A percentile compares a stretch with the other conserved stretches of the same genome.
Conservation (phyloP, 2,888 invertebrate species). For the Strigamia crassipes region DNA sequence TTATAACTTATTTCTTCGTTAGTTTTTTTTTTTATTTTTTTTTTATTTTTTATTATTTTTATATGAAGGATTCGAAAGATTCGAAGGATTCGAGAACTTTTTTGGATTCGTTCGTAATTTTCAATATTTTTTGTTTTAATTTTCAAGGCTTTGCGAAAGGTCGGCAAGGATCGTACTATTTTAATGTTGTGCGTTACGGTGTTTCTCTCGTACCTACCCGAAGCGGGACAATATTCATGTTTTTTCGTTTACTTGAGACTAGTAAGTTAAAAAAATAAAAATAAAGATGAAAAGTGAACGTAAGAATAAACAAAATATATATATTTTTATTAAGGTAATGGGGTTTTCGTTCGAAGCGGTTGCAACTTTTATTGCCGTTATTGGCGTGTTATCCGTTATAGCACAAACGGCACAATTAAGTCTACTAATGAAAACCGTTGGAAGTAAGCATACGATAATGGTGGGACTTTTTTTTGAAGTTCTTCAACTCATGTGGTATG, state of each 20-base stretch:
- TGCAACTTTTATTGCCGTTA: slow-evolving; percentile 95
- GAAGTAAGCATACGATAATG: slow-evolving; percentile 96
- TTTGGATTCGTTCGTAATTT: too few relatives aligned
- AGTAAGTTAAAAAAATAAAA: slow-evolving; percentile 61
- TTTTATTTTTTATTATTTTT: too few relatives aligned
- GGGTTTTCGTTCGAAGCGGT: slow-evolving; percentile 94
- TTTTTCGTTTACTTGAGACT: slow-evolving; percentile 98
- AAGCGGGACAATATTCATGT: slow-evolving; percentile 97
- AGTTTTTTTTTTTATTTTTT: too few relatives aligned
- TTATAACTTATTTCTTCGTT: too few relatives aligned
- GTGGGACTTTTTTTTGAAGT: slow-evolving; percentile 94
- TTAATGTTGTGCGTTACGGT: slow-evolving; percentile 96
- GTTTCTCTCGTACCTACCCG: slow-evolving; percentile 95
- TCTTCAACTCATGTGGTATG: slow-evolving; percentile 96
- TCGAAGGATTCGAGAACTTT: too few relatives aligned
- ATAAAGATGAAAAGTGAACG: too few relatives aligned
- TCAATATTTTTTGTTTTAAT: slow-evolving; percentile 39
- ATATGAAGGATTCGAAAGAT: too few relatives aligned
- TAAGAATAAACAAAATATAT: neutral
- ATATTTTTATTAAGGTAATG: slow-evolving; percentile 70
- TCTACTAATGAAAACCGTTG: slow-evolving; percentile 80
- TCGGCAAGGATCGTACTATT: slow-evolving; percentile 93
- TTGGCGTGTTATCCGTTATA: slow-evolving; percentile 93
- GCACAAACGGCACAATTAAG: slow-evolving; percentile 76
- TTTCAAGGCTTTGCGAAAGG: slow-evolving; percentile 76